A percentile compares a stretch with the other conserved stretches of the same genome.
These are phyloP conservation scores for Euzophera pinguis DNA, from an alignment of 2,888 invertebrate genomes.

Conservation along the genomic window DNA sequence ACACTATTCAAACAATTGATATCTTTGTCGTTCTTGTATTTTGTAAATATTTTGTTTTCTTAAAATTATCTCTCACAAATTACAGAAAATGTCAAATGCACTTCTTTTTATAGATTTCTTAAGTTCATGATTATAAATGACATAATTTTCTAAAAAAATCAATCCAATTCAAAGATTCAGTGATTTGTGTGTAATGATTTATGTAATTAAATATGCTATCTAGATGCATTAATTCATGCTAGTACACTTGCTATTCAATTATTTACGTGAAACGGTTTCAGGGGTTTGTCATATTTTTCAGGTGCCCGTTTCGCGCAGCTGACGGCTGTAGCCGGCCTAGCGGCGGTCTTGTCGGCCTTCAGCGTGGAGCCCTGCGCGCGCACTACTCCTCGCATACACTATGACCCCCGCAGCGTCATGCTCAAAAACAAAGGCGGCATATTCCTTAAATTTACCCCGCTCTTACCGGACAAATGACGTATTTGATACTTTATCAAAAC, in stretches of 20 bases:
- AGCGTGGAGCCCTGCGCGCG: slow-evolving; percentile 56
- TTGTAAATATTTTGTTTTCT: slow-evolving; percentile 2
- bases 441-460: slow-evolving; percentile 53
- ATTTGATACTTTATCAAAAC: neutral
- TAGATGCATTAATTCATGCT: too few species aligned
- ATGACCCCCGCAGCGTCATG: slow-evolving; percentile 69
- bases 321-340: slow-evolving; percentile 55
- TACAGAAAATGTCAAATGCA: neutral
- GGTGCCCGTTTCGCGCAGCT: slow-evolving; percentile 70
- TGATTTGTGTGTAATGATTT: too few species aligned
- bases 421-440: slow-evolving; percentile 72
- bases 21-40: slow-evolving; percentile 1
- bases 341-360: slow-evolving; percentile 50
- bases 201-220: too few species aligned
- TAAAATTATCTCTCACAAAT: neutral
- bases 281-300: slow-evolving; percentile 31
- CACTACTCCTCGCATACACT: slow-evolving; percentile 58
- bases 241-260: too few species aligned
- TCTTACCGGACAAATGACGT: neutral
- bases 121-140: too few species aligned
- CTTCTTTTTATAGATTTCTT: too few species aligned
- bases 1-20: slow-evolving; percentile 19
- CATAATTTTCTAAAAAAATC: too few species aligned
- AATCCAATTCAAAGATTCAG: too few species aligned
- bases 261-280: too few species aligned